Percentiles rank a stretch among this genome's conserved stretches.
phyloP scores from a whole-genome alignment of 2,888 invertebrate genomes.

The Dorcus parallelipipedus region DNA sequence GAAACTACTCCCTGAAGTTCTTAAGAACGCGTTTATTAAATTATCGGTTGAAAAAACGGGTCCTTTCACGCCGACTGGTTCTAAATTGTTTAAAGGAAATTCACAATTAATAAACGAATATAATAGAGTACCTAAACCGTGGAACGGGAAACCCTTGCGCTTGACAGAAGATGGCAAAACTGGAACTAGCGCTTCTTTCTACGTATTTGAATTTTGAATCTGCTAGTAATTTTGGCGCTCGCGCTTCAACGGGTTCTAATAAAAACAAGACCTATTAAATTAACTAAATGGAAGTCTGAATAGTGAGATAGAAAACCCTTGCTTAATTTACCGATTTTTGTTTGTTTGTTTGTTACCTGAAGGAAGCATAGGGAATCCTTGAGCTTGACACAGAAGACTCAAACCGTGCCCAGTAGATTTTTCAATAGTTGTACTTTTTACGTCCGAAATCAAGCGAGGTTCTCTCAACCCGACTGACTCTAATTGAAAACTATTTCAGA shows the following conservation, averaged over 20 bases:
- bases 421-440: constrained; percentile 37
- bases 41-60: constrained; percentile 42
- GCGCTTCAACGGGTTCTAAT: constrained; percentile 43
- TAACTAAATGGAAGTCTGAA: neutral
- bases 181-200: constrained; percentile 37
- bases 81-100: constrained; percentile 3
- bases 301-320: neutral
- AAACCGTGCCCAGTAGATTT: constrained; percentile 22
- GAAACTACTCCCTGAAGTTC: constrained; percentile 48
- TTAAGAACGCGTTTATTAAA: constrained; percentile 36
- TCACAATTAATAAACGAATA: constrained; percentile 4
- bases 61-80: constrained; percentile 16
- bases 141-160: constrained; percentile 60
- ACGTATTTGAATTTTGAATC: constrained; percentile 38
- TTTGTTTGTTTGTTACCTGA: constrained; percentile 50
- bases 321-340: too few species aligned
- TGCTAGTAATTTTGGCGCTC: constrained; percentile 40
- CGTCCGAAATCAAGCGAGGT: constrained; percentile 41
- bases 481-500: neutral
- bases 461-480: constrained; percentile 16
- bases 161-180: constrained; percentile 51
- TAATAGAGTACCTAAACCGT: constrained; percentile 48
- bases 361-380: constrained; percentile 61
- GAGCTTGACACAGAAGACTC: constrained; percentile 63
- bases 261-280: constrained; percentile 21